Conservation (phyloP, 37 sponge, comb jelly and placozoan genomes). For the Beroe ovata region DNA sequence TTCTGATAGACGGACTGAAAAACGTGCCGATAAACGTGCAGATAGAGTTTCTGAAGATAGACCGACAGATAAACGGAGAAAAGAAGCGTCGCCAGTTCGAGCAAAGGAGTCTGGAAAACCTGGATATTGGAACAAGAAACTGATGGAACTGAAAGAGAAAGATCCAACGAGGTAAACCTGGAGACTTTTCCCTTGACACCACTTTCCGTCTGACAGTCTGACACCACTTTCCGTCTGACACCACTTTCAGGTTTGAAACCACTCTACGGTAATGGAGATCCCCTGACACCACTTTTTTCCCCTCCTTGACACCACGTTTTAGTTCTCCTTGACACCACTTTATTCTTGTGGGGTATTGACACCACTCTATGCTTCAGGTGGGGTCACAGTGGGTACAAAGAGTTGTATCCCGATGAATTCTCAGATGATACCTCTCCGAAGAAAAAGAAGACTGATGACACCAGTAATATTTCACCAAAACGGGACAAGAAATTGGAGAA, state of each 20-base stretch:
- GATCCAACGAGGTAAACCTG: conserved; percentile 6
- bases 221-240: too few relatives aligned
- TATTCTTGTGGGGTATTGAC: neutral
- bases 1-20: neutral
- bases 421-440: neutral
- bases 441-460: neutral
- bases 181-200: too few relatives aligned
- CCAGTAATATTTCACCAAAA: neutral
- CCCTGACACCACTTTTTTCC: too few relatives aligned
- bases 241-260: too few relatives aligned
- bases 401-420: conserved; percentile 78
- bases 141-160: conserved; percentile 42
- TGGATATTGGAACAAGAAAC: conserved; percentile 65
- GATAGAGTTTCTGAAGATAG: neutral
- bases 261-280: too few relatives aligned
- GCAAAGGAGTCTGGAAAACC: neutral
- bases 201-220: too few relatives aligned
- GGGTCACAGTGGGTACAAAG: conserved; percentile 82
- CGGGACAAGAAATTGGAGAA: neutral
- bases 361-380: conserved; percentile 67
- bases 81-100: neutral
- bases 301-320: neutral
- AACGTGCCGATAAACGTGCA: neutral
- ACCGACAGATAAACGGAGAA: neutral
- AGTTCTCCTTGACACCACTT: neutral